A percentile compares a stretch with the other conserved stretches of the same genome.
Evolutionary conservation across 2,888 invertebrate species (phyloP).

Genomic region (Linnaemya vulpina): DNA sequence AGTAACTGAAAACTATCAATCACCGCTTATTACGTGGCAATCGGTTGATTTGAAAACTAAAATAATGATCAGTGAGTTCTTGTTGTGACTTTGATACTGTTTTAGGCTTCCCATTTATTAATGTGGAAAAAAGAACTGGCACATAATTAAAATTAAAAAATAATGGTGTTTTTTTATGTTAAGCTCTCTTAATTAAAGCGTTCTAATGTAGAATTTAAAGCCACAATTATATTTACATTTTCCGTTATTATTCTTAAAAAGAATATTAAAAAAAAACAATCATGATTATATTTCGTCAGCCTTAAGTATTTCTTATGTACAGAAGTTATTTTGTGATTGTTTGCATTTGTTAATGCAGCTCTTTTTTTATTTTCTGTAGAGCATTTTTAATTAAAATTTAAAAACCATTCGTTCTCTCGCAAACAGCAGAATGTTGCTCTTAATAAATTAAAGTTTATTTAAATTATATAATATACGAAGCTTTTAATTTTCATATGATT

Average conservation of each 20-base stretch:
- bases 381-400: conserved; percentile 46
- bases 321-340: conserved; percentile 23
- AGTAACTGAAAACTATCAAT: too few species aligned
- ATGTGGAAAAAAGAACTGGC: too few species aligned
- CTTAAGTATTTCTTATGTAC: conserved; percentile 8
- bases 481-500: conserved; percentile 18
- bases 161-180: too few species aligned
- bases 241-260: neutral
- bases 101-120: too few species aligned
- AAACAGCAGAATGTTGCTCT: conserved; percentile 18
- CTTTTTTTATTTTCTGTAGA: neutral
- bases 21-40: too few species aligned
- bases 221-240: neutral
- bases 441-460: conserved; percentile 34
- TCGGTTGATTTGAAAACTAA: too few species aligned
- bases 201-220: neutral
- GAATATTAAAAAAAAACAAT: neutral
- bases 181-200: too few species aligned
- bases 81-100: too few species aligned
- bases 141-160: too few species aligned
- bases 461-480: conserved; percentile 33
- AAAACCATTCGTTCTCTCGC: neutral
- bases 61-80: too few species aligned
- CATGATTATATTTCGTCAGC: neutral
- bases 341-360: conserved; percentile 22